Conservation (phyloP, 2,113 vertebrate genomes). For the Butorides virescens region DNA sequence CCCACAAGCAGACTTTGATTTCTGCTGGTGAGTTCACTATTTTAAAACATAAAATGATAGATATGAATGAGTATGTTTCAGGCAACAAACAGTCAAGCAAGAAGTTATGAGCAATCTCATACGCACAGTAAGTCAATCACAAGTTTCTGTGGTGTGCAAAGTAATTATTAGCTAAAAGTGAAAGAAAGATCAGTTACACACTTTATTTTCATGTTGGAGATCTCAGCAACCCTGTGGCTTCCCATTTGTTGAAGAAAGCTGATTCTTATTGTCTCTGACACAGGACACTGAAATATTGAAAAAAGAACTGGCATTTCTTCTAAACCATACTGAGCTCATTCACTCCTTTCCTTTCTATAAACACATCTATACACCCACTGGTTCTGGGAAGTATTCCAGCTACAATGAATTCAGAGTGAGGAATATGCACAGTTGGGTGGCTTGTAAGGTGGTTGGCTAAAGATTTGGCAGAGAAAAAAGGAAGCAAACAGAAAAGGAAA, state of each 20-base stretch:
- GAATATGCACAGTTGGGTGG: conserved; percentile 16
- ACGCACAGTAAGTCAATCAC: rapidly evolving
- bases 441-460: conserved; percentile 26
- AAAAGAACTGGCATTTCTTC: conserved; percentile 12
- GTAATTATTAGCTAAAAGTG: neutral
- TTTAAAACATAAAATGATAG: neutral
- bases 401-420: conserved; percentile 22
- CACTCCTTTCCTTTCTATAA: conserved; percentile 38
- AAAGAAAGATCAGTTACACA: conserved; percentile 4
- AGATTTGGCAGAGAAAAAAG: conserved; percentile 5
- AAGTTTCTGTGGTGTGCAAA: neutral
- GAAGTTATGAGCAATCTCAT: neutral
- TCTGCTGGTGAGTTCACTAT: neutral
- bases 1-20: neutral
- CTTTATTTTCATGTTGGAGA: conserved; percentile 11
- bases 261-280: conserved; percentile 7
- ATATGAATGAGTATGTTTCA: neutral
- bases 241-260: conserved; percentile 3
- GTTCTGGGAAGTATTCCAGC: conserved; percentile 61
- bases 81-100: neutral
- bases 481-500: conserved; percentile 9
- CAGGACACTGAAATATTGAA: neutral
- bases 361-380: conserved; percentile 44
- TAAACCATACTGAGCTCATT: conserved; percentile 26
- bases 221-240: neutral